These are phyloP conservation scores for Resseliella maxima DNA, from an alignment of 2,888 invertebrate genomes.

Conservation along the genomic window DNA sequence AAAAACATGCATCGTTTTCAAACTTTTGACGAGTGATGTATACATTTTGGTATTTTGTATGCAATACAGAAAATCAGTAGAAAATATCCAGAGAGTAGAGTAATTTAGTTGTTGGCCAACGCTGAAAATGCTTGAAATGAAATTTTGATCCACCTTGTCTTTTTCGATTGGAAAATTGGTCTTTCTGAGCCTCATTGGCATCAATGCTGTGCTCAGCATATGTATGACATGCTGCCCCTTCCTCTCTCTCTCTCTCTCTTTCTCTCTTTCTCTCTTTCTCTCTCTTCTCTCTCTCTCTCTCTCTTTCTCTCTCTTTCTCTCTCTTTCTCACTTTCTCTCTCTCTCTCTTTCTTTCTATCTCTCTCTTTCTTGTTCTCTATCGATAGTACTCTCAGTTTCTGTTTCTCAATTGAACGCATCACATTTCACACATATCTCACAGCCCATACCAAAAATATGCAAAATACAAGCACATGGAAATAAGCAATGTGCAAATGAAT, in stretches of 20 bases:
- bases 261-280: too few relatives aligned
- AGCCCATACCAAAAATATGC: neutral
- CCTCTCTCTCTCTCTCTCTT: too few relatives aligned
- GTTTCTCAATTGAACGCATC: neutral
- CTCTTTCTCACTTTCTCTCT: too few relatives aligned
- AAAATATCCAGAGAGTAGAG: neutral
- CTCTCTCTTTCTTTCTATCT: too few relatives aligned
- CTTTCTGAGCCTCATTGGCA: neutral
- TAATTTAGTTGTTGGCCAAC: neutral
- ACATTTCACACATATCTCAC: neutral
- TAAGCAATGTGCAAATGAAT: slow-evolving; percentile 1
- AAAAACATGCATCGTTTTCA: neutral
- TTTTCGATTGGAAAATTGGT: neutral
- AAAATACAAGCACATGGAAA: neutral
- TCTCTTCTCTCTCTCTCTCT: too few relatives aligned
- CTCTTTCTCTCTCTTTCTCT: too few relatives aligned
- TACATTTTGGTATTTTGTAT: neutral
- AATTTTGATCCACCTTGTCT: slow-evolving; percentile 42
- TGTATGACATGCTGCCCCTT: too few relatives aligned
- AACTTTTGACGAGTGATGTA: neutral
- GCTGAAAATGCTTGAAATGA: neutral
- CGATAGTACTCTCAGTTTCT: too few relatives aligned
- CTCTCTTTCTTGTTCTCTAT: too few relatives aligned
- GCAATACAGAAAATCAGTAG: neutral
- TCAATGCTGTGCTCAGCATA: neutral